These are phyloP conservation scores for Pseudomyrmex pallidus DNA, from an alignment of 1,140 invertebrate species.

Conservation along the genomic window DNA sequence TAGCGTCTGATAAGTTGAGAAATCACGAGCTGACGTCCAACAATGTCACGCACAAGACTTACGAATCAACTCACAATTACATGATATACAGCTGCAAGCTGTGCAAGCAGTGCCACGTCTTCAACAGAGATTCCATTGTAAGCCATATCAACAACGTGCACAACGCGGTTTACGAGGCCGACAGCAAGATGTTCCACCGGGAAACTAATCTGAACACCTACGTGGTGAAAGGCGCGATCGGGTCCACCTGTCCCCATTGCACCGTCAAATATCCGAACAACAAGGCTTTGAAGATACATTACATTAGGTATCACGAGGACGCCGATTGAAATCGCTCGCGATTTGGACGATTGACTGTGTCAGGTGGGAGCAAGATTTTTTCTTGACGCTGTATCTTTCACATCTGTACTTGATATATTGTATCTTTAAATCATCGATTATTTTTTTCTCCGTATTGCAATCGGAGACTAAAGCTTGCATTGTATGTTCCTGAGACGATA, in stretches of 20 bases:
- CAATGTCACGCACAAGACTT: too few relatives aligned
- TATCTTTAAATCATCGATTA: not conserved
- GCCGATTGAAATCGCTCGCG: not conserved
- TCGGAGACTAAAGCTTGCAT: not conserved
- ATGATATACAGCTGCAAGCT: constrained; percentile 79
- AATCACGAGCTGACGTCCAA: constrained; percentile 63
- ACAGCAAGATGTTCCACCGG: constrained; percentile 73
- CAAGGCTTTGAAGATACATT: constrained; percentile 83
- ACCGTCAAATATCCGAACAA: constrained; percentile 83
- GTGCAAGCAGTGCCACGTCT: constrained; percentile 78
- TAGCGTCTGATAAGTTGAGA: constrained; percentile 31
- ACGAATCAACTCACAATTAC: constrained; percentile 69
- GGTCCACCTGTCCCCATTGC: constrained; percentile 78
- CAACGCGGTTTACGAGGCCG: constrained; percentile 71
- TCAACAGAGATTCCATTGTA: constrained; percentile 73
- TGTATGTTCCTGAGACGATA: not conserved
- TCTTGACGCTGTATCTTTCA: not conserved
- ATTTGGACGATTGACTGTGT: not conserved
- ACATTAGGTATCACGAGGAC: constrained; percentile 81
- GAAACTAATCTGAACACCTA: constrained; percentile 78
- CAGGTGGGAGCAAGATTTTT: not conserved
- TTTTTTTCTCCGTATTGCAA: not conserved
- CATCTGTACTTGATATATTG: not conserved
- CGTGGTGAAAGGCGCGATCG: constrained; percentile 75
- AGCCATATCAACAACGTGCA: constrained; percentile 79